Evolutionary conservation across 2,113 vertebrate species (phyloP).

Genomic region (Pavo muticus): DNA sequence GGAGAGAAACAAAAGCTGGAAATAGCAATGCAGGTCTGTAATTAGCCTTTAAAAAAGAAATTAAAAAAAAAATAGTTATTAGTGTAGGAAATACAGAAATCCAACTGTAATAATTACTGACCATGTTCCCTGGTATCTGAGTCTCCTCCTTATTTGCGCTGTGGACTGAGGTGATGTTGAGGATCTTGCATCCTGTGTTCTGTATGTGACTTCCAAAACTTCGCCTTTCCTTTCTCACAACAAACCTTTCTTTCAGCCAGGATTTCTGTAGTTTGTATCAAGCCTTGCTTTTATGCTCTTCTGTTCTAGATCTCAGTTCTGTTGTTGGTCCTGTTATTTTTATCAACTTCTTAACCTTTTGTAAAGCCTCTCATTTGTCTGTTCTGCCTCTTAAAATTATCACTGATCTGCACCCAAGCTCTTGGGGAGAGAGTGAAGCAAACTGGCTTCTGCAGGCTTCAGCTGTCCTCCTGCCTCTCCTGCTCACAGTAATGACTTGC

Average conservation of each 20-base stretch:
- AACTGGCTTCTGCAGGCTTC: background rate
- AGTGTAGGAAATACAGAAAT: background rate
- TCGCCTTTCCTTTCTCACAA: background rate
- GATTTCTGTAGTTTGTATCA: background rate
- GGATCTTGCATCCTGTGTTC: background rate
- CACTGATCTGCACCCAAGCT: background rate
- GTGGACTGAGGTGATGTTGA: background rate
- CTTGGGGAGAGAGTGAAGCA: background rate
- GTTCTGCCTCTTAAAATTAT: background rate
- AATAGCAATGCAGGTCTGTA: background rate
- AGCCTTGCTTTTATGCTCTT: background rate
- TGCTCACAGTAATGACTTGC: background rate
- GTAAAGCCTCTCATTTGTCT: background rate
- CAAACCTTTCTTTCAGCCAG: background rate
- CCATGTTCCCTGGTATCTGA: background rate
- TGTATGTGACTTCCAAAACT: background rate
- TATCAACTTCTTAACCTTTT: conserved; percentile 1
- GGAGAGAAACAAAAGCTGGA: background rate
- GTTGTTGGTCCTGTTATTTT: conserved; percentile 7
- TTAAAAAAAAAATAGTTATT: background rate
- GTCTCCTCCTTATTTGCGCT: background rate
- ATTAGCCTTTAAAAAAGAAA: background rate
- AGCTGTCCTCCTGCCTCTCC: background rate
- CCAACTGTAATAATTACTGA: background rate
- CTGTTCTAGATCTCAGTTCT: background rate